Evolutionary conservation across 35 echinoderm and acorn worm species (phyloP).

Genomic region (Lytechinus variegatus): DNA sequence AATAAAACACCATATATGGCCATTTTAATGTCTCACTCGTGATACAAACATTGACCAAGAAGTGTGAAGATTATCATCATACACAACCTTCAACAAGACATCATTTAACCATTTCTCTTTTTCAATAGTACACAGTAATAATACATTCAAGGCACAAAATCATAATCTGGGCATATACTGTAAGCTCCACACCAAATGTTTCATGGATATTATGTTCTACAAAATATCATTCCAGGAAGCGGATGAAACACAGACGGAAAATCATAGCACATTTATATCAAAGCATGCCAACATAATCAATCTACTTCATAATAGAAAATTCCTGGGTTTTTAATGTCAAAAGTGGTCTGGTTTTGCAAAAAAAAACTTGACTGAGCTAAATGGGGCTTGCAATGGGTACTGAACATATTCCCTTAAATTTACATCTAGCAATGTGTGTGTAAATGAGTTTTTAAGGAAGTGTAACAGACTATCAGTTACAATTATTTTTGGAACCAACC

Average conservation of each 20-base stretch:
- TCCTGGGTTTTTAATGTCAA: no score
- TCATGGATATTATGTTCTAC: background rate
- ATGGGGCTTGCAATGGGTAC: no score
- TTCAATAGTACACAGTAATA: background rate
- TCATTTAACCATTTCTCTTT: background rate
- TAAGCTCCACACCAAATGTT: background rate
- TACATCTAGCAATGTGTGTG: no score
- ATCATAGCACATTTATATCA: background rate
- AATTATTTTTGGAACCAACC: no score
- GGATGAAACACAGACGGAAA: background rate
- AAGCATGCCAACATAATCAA: background rate
- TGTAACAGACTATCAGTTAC: no score
- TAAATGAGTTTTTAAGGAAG: no score
- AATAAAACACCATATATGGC: constrained; percentile 19
- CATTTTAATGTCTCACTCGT: background rate
- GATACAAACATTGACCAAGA: background rate
- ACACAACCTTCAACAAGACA: background rate
- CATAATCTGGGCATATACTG: background rate
- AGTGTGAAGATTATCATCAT: background rate
- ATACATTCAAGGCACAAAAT: constrained; percentile 19
- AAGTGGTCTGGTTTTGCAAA: no score
- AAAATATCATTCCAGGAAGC: background rate
- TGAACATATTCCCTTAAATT: no score
- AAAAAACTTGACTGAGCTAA: no score
- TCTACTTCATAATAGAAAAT: no score